A percentile compares a stretch with the other conserved stretches of the same genome.
Conservation (phyloP, 2,888 invertebrate genomes). For the Tetheella fluctuosa region DNA sequence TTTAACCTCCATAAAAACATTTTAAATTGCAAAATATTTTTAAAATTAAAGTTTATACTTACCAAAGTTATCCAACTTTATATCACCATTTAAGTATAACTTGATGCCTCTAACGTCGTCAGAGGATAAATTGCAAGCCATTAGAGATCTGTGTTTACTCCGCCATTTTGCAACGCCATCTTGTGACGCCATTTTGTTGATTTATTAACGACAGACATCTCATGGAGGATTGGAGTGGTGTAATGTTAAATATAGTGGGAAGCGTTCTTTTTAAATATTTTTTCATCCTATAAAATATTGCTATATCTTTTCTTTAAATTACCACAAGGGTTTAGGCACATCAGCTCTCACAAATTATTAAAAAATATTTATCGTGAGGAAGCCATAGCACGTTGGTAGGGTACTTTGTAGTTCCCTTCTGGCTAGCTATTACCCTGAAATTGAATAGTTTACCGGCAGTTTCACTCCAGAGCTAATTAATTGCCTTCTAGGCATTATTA, state of each 20-base stretch:
- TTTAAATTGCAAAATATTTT: neutral
- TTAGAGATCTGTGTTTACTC: conserved; percentile 23
- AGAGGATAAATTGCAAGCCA: conserved; percentile 37
- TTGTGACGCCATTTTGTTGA: conserved; percentile 32
- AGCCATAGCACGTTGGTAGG: too few relatives aligned
- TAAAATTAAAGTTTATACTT: neutral
- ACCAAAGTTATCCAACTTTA: neutral
- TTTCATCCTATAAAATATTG: too few relatives aligned
- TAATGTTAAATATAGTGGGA: conserved; percentile 30
- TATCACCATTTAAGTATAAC: neutral
- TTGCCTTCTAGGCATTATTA: too few relatives aligned
- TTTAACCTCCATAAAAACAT: neutral
- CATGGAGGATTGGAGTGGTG: conserved; percentile 29
- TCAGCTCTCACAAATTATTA: too few relatives aligned
- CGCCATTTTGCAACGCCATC: conserved; percentile 33
- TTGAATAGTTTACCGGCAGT: too few relatives aligned
- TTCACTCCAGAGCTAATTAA: too few relatives aligned
- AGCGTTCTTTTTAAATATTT: neutral
- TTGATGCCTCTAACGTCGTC: conserved; percentile 7
- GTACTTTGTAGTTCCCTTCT: too few relatives aligned
- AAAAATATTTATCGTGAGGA: too few relatives aligned
- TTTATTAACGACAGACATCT: conserved; percentile 37
- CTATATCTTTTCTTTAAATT: too few relatives aligned
- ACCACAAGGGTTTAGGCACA: too few relatives aligned
- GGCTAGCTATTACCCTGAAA: too few relatives aligned